phyloP scores from a whole-genome alignment of 2,888 invertebrate genomes.

The Blomia tropicalis region DNA sequence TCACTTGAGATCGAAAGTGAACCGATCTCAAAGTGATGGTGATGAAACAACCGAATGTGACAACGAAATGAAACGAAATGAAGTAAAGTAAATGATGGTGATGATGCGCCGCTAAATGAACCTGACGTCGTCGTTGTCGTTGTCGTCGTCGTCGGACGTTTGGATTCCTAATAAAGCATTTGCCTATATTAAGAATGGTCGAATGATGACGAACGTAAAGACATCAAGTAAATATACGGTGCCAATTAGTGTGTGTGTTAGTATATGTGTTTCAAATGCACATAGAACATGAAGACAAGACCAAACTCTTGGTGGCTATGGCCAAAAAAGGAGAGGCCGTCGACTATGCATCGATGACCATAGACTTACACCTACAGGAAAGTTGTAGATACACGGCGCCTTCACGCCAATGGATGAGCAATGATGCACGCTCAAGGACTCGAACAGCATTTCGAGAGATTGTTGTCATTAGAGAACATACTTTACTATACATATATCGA shows the following conservation, averaged over 20 bases:
- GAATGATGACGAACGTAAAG: not conserved
- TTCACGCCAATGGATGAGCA: no score
- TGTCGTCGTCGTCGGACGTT: no score
- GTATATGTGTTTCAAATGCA: not conserved
- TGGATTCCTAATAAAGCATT: slow-evolving; percentile 13
- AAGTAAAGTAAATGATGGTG: not conserved
- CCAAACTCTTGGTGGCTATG: not conserved
- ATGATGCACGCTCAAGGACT: not conserved
- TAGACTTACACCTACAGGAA: not conserved
- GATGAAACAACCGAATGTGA: not conserved
- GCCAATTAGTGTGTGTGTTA: not conserved
- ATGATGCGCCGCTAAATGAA: slow-evolving; percentile 8
- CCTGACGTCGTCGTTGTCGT: not conserved
- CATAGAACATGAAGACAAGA: not conserved
- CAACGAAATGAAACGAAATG: not conserved
- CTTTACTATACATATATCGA: no score
- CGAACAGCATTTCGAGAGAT: no score
- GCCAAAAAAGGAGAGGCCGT: not conserved
- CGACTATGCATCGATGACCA: not conserved
- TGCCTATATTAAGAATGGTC: slow-evolving; percentile 18
- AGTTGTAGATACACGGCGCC: no score
- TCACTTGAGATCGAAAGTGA: no score
- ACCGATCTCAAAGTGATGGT: no score
- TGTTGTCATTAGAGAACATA: no score
- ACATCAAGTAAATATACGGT: not conserved